Evolutionary conservation across 2,888 invertebrate species (phyloP), one percentile per base, ranked within the genome.

Genomic region (Pinctada fucata): DNA sequence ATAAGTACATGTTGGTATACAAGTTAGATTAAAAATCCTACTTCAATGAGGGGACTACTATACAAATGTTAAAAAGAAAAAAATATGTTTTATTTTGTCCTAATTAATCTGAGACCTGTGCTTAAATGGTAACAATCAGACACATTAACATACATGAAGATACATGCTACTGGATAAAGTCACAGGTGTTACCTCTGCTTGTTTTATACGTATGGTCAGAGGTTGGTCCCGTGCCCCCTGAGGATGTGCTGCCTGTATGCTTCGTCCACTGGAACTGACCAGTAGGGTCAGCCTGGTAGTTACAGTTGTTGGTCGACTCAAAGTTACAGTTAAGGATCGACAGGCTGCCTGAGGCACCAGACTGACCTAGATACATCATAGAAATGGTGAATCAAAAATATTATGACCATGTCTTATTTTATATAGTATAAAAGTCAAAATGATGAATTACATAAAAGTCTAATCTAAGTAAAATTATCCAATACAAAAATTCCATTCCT

Each of bases 231-330:
- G 89, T 90, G 52, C 76, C 75, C 6, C 52, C 3, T 0, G 87
- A 82, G 3, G 48, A 3, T 3, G 89, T 89, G 4, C 72, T 47
- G 10, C 89, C 90, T 70, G 70, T 50, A 49, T 85, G 79, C 67
- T 86, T 75, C 45, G 49, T 83, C 91, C 91, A 91, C 72, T 85
- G 82, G 84, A 90, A 90, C 50, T 85, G 66, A 69, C 84, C 88
- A 13, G 79, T 76, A 0, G 5, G 48, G 47, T 84, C 86, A 48
- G 87, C 82, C 0, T 75, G 69, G 74, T 89, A 89, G 5, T 86
- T 85, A 83, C 90, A 90, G 3, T 82, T 47, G 67, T 83, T 82
- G n/a, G 63, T 47, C 31, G 75, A 80, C 81, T 91, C 90, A 85
- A 91, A 91, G 78, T 88, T 79, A 83, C 91, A 91, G 16, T 82